Conservation (phyloP, 1,140 invertebrate species). For the Diorhabda sublineata region DNA sequence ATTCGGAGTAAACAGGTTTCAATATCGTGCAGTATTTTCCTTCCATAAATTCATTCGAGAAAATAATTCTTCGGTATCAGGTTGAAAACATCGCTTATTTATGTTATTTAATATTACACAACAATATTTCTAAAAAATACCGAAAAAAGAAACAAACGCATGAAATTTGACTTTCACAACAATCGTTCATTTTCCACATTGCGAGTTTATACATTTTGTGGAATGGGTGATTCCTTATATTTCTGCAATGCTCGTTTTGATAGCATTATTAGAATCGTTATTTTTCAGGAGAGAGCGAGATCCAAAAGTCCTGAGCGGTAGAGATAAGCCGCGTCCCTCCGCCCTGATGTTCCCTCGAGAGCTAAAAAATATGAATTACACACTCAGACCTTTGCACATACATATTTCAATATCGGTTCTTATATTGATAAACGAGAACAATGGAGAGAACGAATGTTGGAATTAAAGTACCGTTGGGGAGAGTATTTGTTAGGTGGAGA, state of each 20-base stretch:
- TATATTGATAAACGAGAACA: slow-evolving; percentile 5
- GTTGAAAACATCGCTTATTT: no score
- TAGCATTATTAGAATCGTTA: slow-evolving; percentile 34
- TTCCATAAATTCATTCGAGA: no score
- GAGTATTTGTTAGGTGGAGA: neutral
- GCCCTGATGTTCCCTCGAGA: slow-evolving; percentile 6
- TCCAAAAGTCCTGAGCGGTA: slow-evolving; percentile 20
- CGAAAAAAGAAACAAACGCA: neutral
- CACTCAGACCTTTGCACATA: slow-evolving; percentile 19
- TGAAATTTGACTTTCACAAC: neutral
- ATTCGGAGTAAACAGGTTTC: no score
- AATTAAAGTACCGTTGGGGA: neutral
- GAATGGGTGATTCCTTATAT: slow-evolving; percentile 8
- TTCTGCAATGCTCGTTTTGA: slow-evolving; percentile 22
- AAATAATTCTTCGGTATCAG: no score
- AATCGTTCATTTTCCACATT: slow-evolving; percentile 28
- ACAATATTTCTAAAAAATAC: neutral
- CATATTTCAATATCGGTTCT: slow-evolving; percentile 16
- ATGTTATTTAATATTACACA: no score
- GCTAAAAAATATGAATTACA: slow-evolving; percentile 17
- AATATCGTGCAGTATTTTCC: no score
- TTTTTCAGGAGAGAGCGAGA: slow-evolving; percentile 26
- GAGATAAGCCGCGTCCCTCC: slow-evolving; percentile 27
- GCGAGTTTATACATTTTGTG: slow-evolving; percentile 24
- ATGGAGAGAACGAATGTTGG: neutral